These are phyloP conservation scores for Drosophila cognata DNA, from an alignment of 2,888 invertebrate species.

Conservation along the genomic window DNA sequence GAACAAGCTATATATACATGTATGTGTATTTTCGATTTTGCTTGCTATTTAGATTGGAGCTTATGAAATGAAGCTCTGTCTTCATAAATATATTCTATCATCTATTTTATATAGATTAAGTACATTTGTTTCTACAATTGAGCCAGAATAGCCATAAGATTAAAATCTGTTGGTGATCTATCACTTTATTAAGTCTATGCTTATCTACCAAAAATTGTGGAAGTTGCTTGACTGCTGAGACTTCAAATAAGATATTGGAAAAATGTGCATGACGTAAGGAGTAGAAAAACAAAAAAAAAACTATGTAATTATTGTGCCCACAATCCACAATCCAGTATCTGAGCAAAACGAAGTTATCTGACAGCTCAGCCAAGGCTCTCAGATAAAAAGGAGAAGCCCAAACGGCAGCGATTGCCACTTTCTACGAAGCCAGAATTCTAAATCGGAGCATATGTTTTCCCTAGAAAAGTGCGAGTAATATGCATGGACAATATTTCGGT, in stretches of 20 bases:
- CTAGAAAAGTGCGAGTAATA: slow-evolving; percentile 59
- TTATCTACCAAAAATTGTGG: slow-evolving; percentile 8
- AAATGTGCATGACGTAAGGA: slow-evolving; percentile 2
- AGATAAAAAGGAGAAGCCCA: slow-evolving; percentile 46
- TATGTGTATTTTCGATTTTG: not conserved
- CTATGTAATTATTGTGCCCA: slow-evolving; percentile 14
- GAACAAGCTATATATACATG: not conserved
- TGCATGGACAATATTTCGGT: slow-evolving; percentile 40
- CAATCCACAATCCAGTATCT: slow-evolving; percentile 35
- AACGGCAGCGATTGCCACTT: slow-evolving; percentile 20
- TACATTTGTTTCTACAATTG: not conserved
- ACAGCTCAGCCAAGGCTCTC: slow-evolving; percentile 6
- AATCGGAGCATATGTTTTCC: slow-evolving; percentile 75
- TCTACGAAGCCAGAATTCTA: slow-evolving; percentile 40
- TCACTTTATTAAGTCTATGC: not conserved
- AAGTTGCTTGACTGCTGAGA: not conserved
- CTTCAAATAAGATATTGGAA: slow-evolving; percentile 4
- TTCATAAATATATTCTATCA: not conserved
- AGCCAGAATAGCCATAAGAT: not conserved
- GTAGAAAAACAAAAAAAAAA: slow-evolving; percentile 5
- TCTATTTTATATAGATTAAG: not conserved
- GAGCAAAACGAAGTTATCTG: slow-evolving; percentile 40
- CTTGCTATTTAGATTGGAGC: not conserved
- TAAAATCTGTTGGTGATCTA: not conserved
- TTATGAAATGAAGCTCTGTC: not conserved